Percentiles rank a stretch among this genome's conserved stretches.
These are phyloP conservation scores for Gobiocypris rarus DNA, from an alignment of 2,113 vertebrate species.

Conservation along the genomic window DNA sequence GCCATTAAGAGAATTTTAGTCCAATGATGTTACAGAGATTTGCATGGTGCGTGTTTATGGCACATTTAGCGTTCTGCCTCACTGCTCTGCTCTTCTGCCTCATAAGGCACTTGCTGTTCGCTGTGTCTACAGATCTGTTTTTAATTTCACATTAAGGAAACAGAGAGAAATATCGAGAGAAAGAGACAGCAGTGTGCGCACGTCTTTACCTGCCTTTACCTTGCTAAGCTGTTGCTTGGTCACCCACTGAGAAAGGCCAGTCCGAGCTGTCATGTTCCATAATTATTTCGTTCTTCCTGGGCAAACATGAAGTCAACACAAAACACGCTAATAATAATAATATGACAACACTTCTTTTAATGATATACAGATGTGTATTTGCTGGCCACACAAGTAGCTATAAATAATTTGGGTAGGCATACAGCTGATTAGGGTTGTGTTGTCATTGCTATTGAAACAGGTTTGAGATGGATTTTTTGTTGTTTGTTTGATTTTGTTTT, in stretches of 20 bases:
- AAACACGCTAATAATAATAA: not conserved
- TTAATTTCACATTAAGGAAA: not conserved
- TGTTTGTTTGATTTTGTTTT: not conserved
- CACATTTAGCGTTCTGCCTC: conserved; percentile 11
- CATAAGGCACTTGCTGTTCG: conserved; percentile 18
- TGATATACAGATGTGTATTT: not conserved
- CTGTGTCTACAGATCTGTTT: conserved; percentile 34
- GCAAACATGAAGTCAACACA: conserved; percentile 10
- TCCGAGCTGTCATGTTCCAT: conserved; percentile 29
- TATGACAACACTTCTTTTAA: not conserved
- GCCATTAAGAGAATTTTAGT: conserved; percentile 26
- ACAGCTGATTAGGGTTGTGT: not conserved
- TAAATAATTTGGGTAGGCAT: not conserved
- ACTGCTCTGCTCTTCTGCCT: conserved; percentile 29
- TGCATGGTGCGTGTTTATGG: conserved; percentile 31
- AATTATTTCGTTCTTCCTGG: conserved; percentile 2
- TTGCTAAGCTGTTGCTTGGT: conserved; percentile 29
- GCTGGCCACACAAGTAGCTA: not conserved
- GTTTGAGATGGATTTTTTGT: not conserved
- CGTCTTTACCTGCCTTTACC: not conserved
- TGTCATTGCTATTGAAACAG: not conserved
- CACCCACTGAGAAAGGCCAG: conserved; percentile 31
- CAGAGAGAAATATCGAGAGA: not conserved
- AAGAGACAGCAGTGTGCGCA: not conserved
- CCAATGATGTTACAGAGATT: conserved; percentile 29